Evolutionary conservation across 2,888 invertebrate species (phyloP).

Genomic region (Nebria salina): DNA sequence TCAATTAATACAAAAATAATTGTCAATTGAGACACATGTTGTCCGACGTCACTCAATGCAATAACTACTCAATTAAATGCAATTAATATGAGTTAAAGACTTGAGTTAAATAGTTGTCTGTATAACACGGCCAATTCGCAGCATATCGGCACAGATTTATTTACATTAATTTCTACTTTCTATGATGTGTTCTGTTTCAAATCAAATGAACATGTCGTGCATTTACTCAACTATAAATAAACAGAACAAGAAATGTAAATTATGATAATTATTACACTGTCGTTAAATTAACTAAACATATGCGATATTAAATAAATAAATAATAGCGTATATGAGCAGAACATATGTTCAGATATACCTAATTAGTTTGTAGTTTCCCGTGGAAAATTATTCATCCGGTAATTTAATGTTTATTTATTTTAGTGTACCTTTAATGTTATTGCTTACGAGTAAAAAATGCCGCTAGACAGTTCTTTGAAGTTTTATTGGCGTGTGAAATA

Average conservation of each 20-base stretch:
- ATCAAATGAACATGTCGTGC: background rate
- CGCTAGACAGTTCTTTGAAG: background rate
- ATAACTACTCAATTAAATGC: background rate
- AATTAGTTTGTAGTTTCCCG: background rate
- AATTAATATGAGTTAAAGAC: background rate
- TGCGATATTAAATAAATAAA: background rate
- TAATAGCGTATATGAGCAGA: background rate
- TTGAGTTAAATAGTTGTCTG: background rate
- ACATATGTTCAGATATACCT: background rate
- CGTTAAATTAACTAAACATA: background rate
- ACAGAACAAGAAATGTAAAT: background rate
- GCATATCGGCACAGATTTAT: background rate
- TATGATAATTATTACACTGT: background rate
- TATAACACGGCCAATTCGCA: background rate
- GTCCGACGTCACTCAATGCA: background rate
- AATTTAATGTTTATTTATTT: background rate
- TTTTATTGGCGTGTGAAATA: background rate
- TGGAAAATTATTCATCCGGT: background rate
- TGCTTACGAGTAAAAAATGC: background rate
- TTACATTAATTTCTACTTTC: slow-evolving; percentile 1
- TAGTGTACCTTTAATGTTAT: background rate
- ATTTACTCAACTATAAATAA: background rate
- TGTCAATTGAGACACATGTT: background rate
- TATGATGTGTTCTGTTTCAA: background rate
- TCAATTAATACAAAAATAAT: background rate